A percentile compares a stretch with the other conserved stretches of the same genome.
These are phyloP conservation scores for Epicampocera succincta DNA, from an alignment of 2,888 invertebrate genomes.

Conservation along the genomic window DNA sequence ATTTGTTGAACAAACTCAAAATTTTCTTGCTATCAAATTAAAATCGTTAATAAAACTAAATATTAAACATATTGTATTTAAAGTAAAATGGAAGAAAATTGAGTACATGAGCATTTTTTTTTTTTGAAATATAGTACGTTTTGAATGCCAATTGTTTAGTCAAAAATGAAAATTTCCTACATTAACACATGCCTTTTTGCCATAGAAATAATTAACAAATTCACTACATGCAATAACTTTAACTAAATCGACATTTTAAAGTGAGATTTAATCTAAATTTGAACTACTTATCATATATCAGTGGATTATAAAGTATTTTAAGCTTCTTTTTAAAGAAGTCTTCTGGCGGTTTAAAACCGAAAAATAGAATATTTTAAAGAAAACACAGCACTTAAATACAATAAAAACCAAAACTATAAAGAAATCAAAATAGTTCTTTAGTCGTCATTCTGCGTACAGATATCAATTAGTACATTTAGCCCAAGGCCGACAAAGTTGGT, in stretches of 20 bases:
- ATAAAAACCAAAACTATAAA: conserved; percentile 7
- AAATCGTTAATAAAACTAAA: too few species aligned
- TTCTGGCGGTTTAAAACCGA: conserved; percentile 18
- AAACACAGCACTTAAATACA: conserved; percentile 4
- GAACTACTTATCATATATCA: conserved; percentile 13
- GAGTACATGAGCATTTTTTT: conserved; percentile 31
- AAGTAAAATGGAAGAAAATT: conserved; percentile 11
- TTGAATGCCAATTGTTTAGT: background rate
- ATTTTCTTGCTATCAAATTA: too few species aligned
- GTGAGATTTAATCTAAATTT: background rate
- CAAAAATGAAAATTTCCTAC: conserved; percentile 9
- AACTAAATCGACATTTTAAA: conserved; percentile 38
- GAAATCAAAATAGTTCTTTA: background rate
- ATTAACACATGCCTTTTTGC: conserved; percentile 54
- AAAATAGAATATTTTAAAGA: conserved; percentile 8
- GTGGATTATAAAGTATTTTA: background rate
- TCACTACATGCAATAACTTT: conserved; percentile 58
- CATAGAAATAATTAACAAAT: conserved; percentile 34
- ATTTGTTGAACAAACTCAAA: too few species aligned
- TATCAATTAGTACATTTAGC: too few species aligned
- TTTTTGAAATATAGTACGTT: background rate
- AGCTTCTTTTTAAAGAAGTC: conserved; percentile 35
- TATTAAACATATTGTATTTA: background rate
- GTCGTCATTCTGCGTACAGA: too few species aligned
- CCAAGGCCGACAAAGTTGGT: too few species aligned